Evolutionary conservation across 2,888 invertebrate genomes (phyloP), one percentile per base, ranked within the genome.

Genomic region (Chaetoderma sp.): DNA sequence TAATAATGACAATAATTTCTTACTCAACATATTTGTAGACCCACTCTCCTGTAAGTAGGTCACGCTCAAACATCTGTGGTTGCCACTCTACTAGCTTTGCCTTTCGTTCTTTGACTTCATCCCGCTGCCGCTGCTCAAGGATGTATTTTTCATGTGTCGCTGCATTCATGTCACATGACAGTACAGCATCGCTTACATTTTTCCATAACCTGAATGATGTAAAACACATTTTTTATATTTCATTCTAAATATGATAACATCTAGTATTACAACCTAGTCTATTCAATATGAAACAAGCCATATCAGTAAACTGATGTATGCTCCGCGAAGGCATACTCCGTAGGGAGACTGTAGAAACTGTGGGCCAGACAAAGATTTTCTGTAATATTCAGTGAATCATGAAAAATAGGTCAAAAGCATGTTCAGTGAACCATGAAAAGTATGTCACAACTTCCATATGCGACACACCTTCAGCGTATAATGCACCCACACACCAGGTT

Each of bases 91-190:
- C 87, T 58, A 91, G 89, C 71, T 89, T 90, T 0, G 88, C 88
- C 75, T 91, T 90, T 3, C 94, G 88, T 67, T 92, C 91, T 78
- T 91, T 91, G 0, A 93, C 93, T 0, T 91, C 89, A 18, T 89
- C 89, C 5, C 96, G 88, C 85, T 96, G 96, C 0, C 91, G 92
- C 83, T 96, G 95, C 80, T 97, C 97, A 54, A 97, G 89, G 45
- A 91, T 88, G 0, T 94, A 95, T 88, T 97, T 97, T 82, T 96
- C 93, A 65, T 94, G 93, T 0, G 97, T 97, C 0, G 97, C 97
- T 1, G 92, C 92, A 30, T 92, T 90, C 89, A 94, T 94, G 87
- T 97, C 95, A 65, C 94, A 93, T 13, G 90, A 89, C 25, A 87
- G 85, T 72, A 97, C 94, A 0, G 96, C 96, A 59, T 91, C 91